Conservation (phyloP, 2,113 vertebrate genomes). For the Actenoides hombroni region DNA sequence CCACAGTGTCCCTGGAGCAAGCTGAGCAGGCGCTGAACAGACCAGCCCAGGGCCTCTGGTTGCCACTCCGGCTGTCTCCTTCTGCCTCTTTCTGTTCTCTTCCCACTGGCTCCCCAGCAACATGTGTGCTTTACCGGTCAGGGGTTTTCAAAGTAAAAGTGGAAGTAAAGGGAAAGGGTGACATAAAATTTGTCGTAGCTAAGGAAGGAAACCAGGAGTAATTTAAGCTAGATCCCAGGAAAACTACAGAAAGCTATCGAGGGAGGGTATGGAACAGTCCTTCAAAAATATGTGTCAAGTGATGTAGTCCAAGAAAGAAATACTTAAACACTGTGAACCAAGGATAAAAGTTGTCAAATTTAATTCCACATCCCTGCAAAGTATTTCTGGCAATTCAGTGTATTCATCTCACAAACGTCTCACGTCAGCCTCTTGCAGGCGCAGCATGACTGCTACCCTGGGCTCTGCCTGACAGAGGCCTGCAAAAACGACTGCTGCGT, state of each 20-base stretch:
- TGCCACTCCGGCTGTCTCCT: fast-evolving
- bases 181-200: not conserved
- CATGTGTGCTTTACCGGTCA: not conserved
- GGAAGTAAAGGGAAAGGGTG: not conserved
- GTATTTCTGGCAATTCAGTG: not conserved
- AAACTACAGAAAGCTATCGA: not conserved
- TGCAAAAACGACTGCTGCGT: not conserved
- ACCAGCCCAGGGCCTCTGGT: fast-evolving
- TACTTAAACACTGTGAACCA: not conserved
- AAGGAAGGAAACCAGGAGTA: not conserved
- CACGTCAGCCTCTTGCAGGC: not conserved
- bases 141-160: not conserved
- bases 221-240: not conserved
- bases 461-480: not conserved
- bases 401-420: not conserved
- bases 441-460: not conserved
- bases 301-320: not conserved
- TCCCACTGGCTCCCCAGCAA: not conserved
- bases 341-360: not conserved
- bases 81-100: fast-evolving
- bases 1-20: not conserved
- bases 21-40: not conserved
- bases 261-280: not conserved
- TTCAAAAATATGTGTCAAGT: not conserved
- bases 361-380: not conserved